Evolutionary conservation across 2,888 invertebrate genomes (phyloP).

Genomic region (Drosophila birchii): DNA sequence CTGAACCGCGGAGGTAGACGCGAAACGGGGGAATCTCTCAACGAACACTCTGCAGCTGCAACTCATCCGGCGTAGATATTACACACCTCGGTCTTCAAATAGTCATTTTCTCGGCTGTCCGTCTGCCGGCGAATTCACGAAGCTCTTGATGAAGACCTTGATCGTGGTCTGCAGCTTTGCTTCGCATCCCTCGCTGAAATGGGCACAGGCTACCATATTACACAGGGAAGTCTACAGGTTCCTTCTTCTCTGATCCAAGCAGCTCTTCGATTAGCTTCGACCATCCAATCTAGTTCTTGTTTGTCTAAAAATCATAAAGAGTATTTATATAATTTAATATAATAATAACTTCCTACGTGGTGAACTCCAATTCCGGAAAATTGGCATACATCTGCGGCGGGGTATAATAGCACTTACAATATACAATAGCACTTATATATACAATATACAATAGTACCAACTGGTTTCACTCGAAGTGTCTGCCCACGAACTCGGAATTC

Average conservation of each 20-base stretch:
- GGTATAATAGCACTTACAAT: too few species aligned
- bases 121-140: constrained; percentile 81
- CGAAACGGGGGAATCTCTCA: too few species aligned
- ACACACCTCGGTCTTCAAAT: constrained; percentile 82
- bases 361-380: constrained; percentile 87
- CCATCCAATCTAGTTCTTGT: constrained; percentile 84
- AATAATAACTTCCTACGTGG: constrained; percentile 62
- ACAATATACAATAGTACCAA: too few species aligned
- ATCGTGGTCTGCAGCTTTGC: constrained; percentile 53
- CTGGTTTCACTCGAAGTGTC: constrained; percentile 87
- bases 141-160: constrained; percentile 78
- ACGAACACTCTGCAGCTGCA: too few species aligned
- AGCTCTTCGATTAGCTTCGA: constrained; percentile 83
- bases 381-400: constrained; percentile 88
- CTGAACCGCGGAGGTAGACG: too few species aligned
- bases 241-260: background rate
- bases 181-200: constrained; percentile 68
- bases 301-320: constrained; percentile 22
- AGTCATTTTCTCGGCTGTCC: constrained; percentile 73
- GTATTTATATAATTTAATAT: background rate
- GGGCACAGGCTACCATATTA: constrained; percentile 64
- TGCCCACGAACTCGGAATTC: constrained; percentile 80
- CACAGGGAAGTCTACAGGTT: constrained; percentile 3
- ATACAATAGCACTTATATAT: too few species aligned
- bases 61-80: constrained; percentile 82